Base-by-base conservation (phyloP, 1,140 invertebrate species). In the Glomeris maerens region DNA sequence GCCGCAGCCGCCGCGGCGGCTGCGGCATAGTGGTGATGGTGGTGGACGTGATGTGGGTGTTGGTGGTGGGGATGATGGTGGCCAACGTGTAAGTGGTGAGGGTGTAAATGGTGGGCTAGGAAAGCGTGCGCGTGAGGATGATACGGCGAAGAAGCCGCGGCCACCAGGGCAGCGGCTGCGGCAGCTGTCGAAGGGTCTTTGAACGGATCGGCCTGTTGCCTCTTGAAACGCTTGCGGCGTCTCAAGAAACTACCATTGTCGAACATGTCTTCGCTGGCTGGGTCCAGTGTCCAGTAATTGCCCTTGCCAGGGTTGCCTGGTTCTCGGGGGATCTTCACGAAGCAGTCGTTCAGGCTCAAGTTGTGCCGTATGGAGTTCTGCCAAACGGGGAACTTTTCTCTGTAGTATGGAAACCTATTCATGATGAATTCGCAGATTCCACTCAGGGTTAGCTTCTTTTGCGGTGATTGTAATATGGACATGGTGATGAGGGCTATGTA, bases 351-450 rank as follows among this genome's bases (percentile, higher is more conserved):
- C 31, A 99, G 70, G 10, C 86, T 92, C 13, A 99, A 71, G 67
- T 98, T 99, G 69, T 99, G 94, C 41, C 94, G 74, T 55, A 98
- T 97, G 1, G 86, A 91, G 66, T 98, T 97, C 67, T 93, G 89
- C 90, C 90, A 93, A 2, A 86, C 85, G 4, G 89, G 91, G 64
- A 92, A 94, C 68, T 94, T 93, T 60, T 91, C 89, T 55, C 85
- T 77, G 65, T 95, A 96, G 62, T 94, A 96, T 0, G 88, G 89
- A 67, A 98, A 99, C 55, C 88, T 75, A n/a, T 83, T 84, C 81
- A 95, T 96, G 54, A 99, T 98, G 66, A 98, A 97, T 65, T 98
- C 93, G 71, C 93, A 98, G 52, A 98, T 98, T 17, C 92, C 93
- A 60, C 90, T 94, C 0, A 98, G 72, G 0, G 94, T 98, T 10